A percentile compares a stretch with the other conserved stretches of the same genome.
Evolutionary conservation across 92 coral and sea anemone genomes (phyloP).

Genomic region (Porites lobata): DNA sequence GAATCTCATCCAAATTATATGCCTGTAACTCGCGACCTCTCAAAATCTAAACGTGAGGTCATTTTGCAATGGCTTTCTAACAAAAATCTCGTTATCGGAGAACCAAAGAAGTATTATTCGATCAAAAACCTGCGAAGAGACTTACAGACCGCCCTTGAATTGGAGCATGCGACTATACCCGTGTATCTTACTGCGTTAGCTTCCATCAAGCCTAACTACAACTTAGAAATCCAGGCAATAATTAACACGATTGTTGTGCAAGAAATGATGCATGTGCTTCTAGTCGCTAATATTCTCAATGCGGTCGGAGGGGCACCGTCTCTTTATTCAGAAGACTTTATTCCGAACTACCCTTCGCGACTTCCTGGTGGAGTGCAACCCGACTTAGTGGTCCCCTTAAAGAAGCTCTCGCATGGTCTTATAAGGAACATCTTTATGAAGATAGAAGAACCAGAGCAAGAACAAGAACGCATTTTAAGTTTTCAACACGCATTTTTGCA

Average conservation of each 20-base stretch:
- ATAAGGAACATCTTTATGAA: conserved; percentile 84
- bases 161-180: conserved; percentile 84
- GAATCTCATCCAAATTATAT: conserved; percentile 77
- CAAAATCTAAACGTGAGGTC: conserved; percentile 59
- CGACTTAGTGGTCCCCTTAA: conserved; percentile 66
- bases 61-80: conserved; percentile 73
- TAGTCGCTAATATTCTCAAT: conserved; percentile 83
- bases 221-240: conserved; percentile 51
- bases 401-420: conserved; percentile 74
- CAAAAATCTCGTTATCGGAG: conserved; percentile 56
- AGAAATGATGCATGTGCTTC: conserved; percentile 82
- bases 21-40: conserved; percentile 86
- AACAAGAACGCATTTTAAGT: not conserved
- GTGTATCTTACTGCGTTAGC: conserved; percentile 81
- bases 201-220: conserved; percentile 69
- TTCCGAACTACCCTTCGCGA: conserved; percentile 72
- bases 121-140: conserved; percentile 55
- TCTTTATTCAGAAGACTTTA: conserved; percentile 49
- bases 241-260: conserved; percentile 63
- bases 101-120: conserved; percentile 34
- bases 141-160: conserved; percentile 77
- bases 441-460: conserved; percentile 65
- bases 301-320: conserved; percentile 84
- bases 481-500: not conserved
- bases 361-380: conserved; percentile 89